Evolutionary conservation across 2,888 invertebrate species (phyloP), one percentile per base, ranked within the genome.

Genomic region (Gryllus longicercus): DNA sequence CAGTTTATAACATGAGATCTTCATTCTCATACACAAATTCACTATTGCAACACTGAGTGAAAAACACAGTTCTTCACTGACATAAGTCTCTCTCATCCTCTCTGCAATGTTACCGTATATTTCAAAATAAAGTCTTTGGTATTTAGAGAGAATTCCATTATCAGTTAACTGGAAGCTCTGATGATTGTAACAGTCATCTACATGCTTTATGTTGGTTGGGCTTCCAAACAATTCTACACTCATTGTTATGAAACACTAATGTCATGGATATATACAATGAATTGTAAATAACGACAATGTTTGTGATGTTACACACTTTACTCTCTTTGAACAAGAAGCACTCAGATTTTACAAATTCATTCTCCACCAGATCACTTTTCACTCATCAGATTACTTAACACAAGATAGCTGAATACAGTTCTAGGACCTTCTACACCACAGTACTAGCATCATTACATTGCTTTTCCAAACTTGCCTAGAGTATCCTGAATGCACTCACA

Each of bases 101-200:
- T 63, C 63, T 63, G 63, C 63, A 63, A 63, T 18, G 63, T n/a
- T 63, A 63, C n/a, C 63, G 14, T n/a, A 63, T 18, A n/a, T 63
- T 63, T 63, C 63, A 63, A 63, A 63, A 79, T 79, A 79, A 78
- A 79, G 82, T 82, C 82, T 82, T 82, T 82, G 82, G 82, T 82
- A 82, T 82, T 74, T 82, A 77, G 78, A 77, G 78, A 80, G 76
- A 79, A 77, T 75, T 78, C 79, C 80, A 80, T 78, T 51, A 75
- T 77, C 50, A 78, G 51, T 63, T 79, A 81, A 81, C 79, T 82
- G 82, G 82, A 82, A 82, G 82, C 82, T 82, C 82, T 81, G 80
- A n/a, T 82, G 82, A 82, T 82, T 82, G 78, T 79, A 81, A 77
- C 79, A 81, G 77, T 80, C 81, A 50, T 38, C 81, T 80, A 81